These are phyloP conservation scores for Oxytorus armatus DNA, from an alignment of 2,888 invertebrate genomes.

Conservation along the genomic window DNA sequence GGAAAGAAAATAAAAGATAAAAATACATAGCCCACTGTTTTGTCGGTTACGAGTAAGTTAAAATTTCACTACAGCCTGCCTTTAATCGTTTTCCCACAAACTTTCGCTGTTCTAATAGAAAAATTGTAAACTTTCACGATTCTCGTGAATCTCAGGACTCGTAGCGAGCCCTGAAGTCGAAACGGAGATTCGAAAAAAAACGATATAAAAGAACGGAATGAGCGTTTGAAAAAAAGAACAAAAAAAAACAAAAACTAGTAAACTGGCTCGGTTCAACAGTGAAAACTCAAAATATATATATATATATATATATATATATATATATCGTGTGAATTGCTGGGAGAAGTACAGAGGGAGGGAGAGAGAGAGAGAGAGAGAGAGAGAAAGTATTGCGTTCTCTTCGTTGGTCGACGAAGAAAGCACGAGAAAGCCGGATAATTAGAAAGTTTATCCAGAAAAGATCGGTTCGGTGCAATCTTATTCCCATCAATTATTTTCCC, in stretches of 20 bases:
- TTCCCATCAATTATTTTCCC: constrained; percentile 76
- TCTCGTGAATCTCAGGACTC: constrained; percentile 1
- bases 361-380: no score
- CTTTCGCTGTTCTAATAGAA: background rate
- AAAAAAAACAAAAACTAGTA: constrained; percentile 3
- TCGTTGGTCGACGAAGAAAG: constrained; percentile 48
- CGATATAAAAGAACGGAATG: constrained; percentile 3
- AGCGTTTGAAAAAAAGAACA: no score
- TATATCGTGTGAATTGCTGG: constrained; percentile 25
- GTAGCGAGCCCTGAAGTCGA: background rate
- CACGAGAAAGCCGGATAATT: constrained; percentile 73
- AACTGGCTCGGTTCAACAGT: constrained; percentile 2
- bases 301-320: no score
- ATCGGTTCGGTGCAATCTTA: constrained; percentile 73
- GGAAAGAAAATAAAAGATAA: no score
- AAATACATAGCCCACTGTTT: no score
- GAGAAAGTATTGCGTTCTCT: constrained; percentile 29
- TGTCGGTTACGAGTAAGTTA: constrained; percentile 2
- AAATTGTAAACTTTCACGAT: constrained; percentile 15
- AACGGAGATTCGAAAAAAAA: constrained; percentile 28
- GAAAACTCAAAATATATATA: constrained; percentile 29
- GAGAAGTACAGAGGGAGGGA: constrained; percentile 14
- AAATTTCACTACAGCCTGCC: background rate
- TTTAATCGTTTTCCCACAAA: constrained; percentile 30
- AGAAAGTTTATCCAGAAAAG: constrained; percentile 76